These are phyloP conservation scores for Sipha flava DNA, from an alignment of 1,140 invertebrate species.

Conservation along the genomic window DNA sequence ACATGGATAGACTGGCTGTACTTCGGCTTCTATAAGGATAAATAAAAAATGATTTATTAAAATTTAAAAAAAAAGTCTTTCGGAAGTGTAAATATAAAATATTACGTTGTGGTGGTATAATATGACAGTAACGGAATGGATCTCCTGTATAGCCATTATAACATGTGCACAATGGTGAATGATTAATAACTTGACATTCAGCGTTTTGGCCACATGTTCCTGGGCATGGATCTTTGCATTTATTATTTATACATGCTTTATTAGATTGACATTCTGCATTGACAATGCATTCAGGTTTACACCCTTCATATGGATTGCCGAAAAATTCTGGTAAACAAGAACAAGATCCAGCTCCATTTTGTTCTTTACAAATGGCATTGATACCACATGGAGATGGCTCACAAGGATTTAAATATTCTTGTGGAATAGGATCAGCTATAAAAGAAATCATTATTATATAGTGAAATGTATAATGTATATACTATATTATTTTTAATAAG, in stretches of 20 bases:
- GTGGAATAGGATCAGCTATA: conserved; percentile 33
- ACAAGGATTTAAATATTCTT: conserved; percentile 47
- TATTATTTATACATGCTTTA: conserved; percentile 55
- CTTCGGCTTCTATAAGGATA: conserved; percentile 31
- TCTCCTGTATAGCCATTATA: conserved; percentile 55
- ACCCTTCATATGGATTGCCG: conserved; percentile 49
- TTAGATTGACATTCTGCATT: conserved; percentile 56
- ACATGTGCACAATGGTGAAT: conserved; percentile 60
- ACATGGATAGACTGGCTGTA: conserved; percentile 42
- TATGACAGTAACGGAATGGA: conserved; percentile 49
- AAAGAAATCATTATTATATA: too few species aligned
- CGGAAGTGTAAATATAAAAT: not conserved
- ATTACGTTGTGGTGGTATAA: conserved; percentile 36
- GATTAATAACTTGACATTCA: conserved; percentile 58
- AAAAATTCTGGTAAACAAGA: conserved; percentile 51
- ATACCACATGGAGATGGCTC: conserved; percentile 60
- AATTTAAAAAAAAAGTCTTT: not conserved
- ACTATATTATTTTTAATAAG: too few species aligned
- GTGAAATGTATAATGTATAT: too few species aligned
- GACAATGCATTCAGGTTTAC: conserved; percentile 59
- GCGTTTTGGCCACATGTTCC: conserved; percentile 59
- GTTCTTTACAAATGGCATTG: conserved; percentile 61
- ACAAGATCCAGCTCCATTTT: conserved; percentile 57
- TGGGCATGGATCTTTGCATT: conserved; percentile 60
- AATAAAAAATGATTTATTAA: not conserved